Evolutionary conservation across 2,888 invertebrate species (phyloP), one percentile per base, ranked within the genome.

Genomic region (Sminthurides aquaticus): DNA sequence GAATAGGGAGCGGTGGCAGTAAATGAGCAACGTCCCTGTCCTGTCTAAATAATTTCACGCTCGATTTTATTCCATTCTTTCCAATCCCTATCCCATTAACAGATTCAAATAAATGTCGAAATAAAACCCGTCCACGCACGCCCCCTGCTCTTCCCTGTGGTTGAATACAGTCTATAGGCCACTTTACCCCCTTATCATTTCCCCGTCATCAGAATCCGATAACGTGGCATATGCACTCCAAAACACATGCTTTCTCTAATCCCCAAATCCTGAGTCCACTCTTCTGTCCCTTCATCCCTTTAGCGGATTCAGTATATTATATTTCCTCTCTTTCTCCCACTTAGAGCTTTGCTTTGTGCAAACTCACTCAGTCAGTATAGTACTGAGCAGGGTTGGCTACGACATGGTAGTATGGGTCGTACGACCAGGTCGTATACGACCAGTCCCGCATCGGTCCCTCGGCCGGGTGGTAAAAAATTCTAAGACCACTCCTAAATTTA

Each of bases 31-130:
- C 43, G 8, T 34, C 43, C 43, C 43, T 34, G 43, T 20, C 61
- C 34, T 49, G 62, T 62, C 28, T 49, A 62, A 62, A 62, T 62
- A 59, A 65, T 67, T 67, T 67, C 67, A 67, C 65, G 63, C 67
- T 67, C 65, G 65, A 65, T 67, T 63, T 65, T 65, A 60, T 60
- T 56, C 60, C 61, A 48, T 67, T 52, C 57, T 61, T 55, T 56
- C 27, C 49, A 28, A 65, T 62, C 67, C 8, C 8, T 34, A 34
- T 34, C 43, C 43, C 43, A 34, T 34, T 34, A 34, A 34, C 43
- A 34, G 43, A 34, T 34, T 34, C 43, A 34, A 34, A 34, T 34
- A 34, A 34, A 34, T 34, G 43, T 34, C 43, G 43, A 34, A 5
- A 34, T 34, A 34, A 34, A 34, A 34, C 15, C 43, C 43, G 43